Conservation (phyloP, 37 sponge, comb jelly and placozoan genomes). For the Diacarnus erythraeanus region DNA sequence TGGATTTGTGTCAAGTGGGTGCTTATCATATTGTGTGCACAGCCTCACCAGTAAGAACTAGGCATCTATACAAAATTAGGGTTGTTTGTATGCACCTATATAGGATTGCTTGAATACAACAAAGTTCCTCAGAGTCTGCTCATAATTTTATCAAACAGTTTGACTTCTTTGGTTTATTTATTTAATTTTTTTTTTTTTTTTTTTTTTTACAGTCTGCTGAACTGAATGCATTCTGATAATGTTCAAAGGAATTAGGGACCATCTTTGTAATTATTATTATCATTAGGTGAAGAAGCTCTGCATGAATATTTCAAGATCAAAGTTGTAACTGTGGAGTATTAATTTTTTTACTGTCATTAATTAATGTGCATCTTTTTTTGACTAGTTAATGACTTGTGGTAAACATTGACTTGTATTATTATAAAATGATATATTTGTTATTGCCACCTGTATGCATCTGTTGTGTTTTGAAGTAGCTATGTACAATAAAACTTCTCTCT, state of each 20-base stretch:
- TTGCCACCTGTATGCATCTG: no score
- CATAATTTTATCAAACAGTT: no score
- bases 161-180: neutral
- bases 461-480: no score
- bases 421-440: no score
- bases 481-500: no score
- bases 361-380: neutral
- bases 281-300: conserved; percentile 84
- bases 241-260: neutral
- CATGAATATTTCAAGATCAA: conserved; percentile 87
- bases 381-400: neutral
- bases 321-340: conserved; percentile 87
- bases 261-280: neutral
- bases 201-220: neutral
- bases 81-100: no score
- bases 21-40: neutral
- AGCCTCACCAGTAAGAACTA: neutral
- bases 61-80: no score
- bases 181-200: neutral
- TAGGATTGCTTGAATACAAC: no score
- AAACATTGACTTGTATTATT: no score
- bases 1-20: neutral
- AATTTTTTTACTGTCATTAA: neutral
- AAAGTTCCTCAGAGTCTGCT: no score
- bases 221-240: neutral